These are phyloP conservation scores for Drosophila testacea DNA, from an alignment of 2,888 invertebrate genomes.

Conservation along the genomic window DNA sequence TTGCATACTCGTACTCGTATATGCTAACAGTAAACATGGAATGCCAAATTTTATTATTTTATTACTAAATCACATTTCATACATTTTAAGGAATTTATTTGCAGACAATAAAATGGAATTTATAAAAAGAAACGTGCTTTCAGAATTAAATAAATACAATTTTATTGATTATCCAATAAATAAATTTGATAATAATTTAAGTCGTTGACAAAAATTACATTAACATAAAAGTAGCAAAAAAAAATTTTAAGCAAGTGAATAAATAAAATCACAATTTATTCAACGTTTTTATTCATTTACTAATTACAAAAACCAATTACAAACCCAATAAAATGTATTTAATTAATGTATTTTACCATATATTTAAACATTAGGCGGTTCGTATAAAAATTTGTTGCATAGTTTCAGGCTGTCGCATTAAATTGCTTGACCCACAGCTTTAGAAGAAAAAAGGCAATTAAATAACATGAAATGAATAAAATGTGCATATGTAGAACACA, in stretches of 20 bases:
- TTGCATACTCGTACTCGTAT: slow-evolving; percentile 7
- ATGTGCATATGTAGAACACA: slow-evolving; percentile 23
- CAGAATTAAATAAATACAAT: background rate
- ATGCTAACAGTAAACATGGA: background rate
- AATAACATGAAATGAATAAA: slow-evolving; percentile 43
- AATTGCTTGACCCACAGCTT: slow-evolving; percentile 20
- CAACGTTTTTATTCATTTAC: no score
- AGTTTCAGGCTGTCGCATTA: slow-evolving; percentile 46
- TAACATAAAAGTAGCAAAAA: background rate
- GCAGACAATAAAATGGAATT: background rate
- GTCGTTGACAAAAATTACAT: background rate
- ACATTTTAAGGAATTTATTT: slow-evolving; percentile 2
- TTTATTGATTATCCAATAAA: background rate
- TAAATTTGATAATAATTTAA: background rate
- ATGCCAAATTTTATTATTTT: slow-evolving; percentile 1
- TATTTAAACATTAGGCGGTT: slow-evolving; percentile 1
- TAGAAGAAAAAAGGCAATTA: slow-evolving; percentile 30
- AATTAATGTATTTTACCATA: slow-evolving; percentile 7
- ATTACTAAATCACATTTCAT: background rate
- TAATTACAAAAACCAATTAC: background rate
- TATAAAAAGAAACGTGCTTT: background rate
- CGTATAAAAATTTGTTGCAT: slow-evolving; percentile 35
- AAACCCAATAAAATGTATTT: slow-evolving; percentile 12
- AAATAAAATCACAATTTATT: no score
- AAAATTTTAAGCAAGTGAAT: no score